These are phyloP conservation scores for Agriopis leucophaearia DNA, from an alignment of 2,888 invertebrate species.

Conservation along the genomic window DNA sequence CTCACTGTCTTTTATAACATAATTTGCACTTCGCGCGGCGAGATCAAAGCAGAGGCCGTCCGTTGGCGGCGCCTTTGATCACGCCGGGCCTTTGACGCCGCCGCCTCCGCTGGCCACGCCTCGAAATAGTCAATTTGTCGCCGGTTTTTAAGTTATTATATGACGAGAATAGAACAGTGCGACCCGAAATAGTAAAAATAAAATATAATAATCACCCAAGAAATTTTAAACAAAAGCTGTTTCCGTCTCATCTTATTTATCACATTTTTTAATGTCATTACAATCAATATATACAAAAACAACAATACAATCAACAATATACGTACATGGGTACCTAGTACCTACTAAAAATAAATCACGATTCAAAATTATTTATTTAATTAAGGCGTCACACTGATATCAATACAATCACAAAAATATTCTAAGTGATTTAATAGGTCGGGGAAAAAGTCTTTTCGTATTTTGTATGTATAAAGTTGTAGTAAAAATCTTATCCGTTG, in stretches of 20 bases:
- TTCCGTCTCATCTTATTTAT: conserved; percentile 11
- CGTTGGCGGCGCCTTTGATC: conserved; percentile 85
- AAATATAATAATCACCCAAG: conserved; percentile 13
- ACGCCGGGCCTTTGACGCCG: conserved; percentile 80
- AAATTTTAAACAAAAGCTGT: conserved; percentile 34
- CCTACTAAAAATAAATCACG: no score
- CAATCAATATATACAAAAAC: no score
- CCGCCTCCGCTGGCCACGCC: conserved; percentile 82
- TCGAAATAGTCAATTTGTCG: conserved; percentile 84
- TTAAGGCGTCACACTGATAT: no score
- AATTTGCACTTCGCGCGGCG: conserved; percentile 86
- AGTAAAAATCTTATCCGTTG: no score
- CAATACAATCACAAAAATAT: no score
- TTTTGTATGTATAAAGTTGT: no score
- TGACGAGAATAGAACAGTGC: conserved; percentile 45
- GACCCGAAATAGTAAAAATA: conserved; percentile 39
- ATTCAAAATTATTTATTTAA: no score
- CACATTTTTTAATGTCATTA: no score
- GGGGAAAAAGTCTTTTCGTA: no score
- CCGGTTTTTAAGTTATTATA: conserved; percentile 65
- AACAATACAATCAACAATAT: no score
- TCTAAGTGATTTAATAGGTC: no score
- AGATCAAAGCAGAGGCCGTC: conserved; percentile 82
- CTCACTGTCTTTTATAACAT: conserved; percentile 86
- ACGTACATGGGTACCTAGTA: no score